Evolutionary conservation across 2,113 vertebrate species (phyloP), one percentile per base, ranked within the genome.

Genomic region (Candoia aspera): DNA sequence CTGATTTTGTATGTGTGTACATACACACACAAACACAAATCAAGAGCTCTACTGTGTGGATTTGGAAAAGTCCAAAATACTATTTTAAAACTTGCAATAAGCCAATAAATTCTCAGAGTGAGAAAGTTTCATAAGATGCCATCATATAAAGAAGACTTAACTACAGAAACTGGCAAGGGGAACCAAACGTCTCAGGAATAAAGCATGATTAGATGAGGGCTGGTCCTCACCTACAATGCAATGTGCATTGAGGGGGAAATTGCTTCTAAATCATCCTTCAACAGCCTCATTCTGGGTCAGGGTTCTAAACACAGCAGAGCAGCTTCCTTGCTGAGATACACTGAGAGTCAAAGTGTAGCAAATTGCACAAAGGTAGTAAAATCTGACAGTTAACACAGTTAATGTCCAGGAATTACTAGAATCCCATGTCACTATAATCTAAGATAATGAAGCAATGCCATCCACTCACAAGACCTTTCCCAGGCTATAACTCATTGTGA

Each of bases 21-120:
- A 13, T 3, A 13, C 57, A 54, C 26, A 54, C 5, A 42, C 11
- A 29, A 0, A 12, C 8, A 46, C 23, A 42, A 53, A 42, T 54
- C 24, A 46, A 46, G 1, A 1, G 0, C 37, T 90, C 83, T 0
- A 0, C 0, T 17, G 90, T 11, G 0, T 0, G n/a, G 23, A 23
- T 17, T 64, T 79, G 62, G 23, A 57, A 73, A 88, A 93, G 19
- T 5, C 0, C 49, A 88, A 73, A 79, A 42, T 58, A 42, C 19
- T 24, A 42, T 37, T 87, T 86, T 29, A 86, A 86, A 53, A 86
- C 26, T 29, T n/a, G 12, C 49, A 54, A 29, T 26, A 85, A 53
- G 37, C 84, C 23, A 0, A 53, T 21, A 53, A 53, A 53, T 85
- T 49, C 83, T 49, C 83, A 46, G 42, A 84, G 42, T 46, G 42